Evolutionary conservation across 2,797 vertebrate species (phyloP), one percentile per base, ranked within the genome.

Genomic region (Aplochiton taeniatus): DNA sequence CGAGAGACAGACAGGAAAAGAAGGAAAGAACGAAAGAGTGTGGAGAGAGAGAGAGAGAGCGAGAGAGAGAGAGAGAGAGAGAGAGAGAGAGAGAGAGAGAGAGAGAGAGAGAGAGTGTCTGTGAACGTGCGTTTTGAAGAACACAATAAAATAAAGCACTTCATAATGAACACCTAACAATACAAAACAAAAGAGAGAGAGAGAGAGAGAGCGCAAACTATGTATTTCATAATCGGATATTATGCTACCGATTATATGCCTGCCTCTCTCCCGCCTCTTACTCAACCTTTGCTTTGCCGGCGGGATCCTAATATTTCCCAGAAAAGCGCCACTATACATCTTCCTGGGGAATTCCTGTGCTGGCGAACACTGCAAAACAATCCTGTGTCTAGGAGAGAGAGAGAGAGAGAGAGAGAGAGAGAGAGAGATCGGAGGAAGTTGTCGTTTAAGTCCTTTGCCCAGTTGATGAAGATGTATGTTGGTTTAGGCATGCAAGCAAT

Each of bases 231-330:
- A 79, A 80, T 80, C 69, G 74, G 63, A 82, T 82, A 77, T 53
- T 18, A 66, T 71, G 72, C 85, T 87, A 86, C 78, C 49, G 79
- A 83, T 84, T 57, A 52, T 78, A 72, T 83, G 74, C 68, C 66
- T 70, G 11, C 47, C 44, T 82, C 50, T 47, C 74, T 83, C 79
- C 83, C 81, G 51, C 73, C 75, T 81, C 81, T 65, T 67, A 11
- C 17, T n/a, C 31, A 41, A 13, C 54, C 59, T 54, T 43, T 1
- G 45, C 52, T 61, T 63, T 66, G 61, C 72, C 67, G 80, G 80
- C 83, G 88, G 77, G 73, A 87, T 89, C 80, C 86, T 88, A 90
- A 91, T 88, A 86, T 86, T 87, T 90, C 86, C 86, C 84, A 78
- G 83, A 88, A 89, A 89, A 79, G 85, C 80, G 85, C 82, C 73